phyloP scores from a whole-genome alignment of 37 sponge, comb jelly and placozoan genomes.

The Lycopodina hypogea region DNA sequence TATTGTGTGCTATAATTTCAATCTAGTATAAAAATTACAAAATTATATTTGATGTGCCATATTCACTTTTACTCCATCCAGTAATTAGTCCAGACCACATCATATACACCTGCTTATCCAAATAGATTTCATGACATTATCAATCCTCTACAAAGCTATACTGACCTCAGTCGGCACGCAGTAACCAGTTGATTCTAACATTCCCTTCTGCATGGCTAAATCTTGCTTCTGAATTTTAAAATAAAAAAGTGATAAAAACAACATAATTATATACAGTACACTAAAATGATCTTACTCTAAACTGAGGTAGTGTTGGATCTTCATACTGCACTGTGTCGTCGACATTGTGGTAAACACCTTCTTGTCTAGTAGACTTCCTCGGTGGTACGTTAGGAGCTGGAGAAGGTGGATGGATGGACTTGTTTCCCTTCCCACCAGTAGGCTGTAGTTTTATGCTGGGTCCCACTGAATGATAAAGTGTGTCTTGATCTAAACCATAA shows the following conservation, averaged over 20 bases:
- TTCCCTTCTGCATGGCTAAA: neutral
- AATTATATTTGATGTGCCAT: too few relatives aligned
- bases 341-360: neutral
- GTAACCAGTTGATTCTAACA: constrained; percentile 2
- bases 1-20: too few relatives aligned
- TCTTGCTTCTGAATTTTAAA: neutral
- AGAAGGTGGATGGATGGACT: neutral
- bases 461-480: constrained; percentile 7
- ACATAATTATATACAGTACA: neutral
- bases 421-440: neutral
- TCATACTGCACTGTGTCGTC: neutral
- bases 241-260: neutral
- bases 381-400: neutral
- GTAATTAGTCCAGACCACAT: too few relatives aligned
- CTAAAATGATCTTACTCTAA: constrained; percentile 2
- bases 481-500: neutral
- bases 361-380: neutral
- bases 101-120: too few relatives aligned
- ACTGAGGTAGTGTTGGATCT: constrained; percentile 16
- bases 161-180: constrained; percentile 24
- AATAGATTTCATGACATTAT: too few relatives aligned
- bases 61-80: too few relatives aligned
- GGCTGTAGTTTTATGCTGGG: neutral
- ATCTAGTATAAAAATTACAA: too few relatives aligned
- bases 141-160: too few relatives aligned